A percentile compares a stretch with the other conserved stretches of the same genome.
phyloP scores from a whole-genome alignment of 2,797 vertebrate genomes.

The Urocyon cinereoargenteus region DNA sequence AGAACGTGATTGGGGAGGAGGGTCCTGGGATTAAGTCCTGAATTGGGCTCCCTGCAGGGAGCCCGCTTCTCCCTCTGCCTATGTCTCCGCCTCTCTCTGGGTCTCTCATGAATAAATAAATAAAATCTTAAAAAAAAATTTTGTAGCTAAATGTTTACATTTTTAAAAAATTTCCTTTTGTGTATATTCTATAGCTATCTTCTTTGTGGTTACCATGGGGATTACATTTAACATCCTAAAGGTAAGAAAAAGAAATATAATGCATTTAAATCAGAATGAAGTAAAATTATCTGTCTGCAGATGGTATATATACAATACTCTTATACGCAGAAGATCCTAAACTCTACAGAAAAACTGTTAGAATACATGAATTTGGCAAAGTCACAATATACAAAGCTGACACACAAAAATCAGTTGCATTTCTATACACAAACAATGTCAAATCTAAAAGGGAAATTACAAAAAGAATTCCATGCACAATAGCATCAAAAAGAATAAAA shows the following conservation, averaged over 20 bases:
- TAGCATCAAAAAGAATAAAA: background rate
- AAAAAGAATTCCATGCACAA: background rate
- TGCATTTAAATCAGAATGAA: background rate
- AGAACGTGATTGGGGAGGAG: no score
- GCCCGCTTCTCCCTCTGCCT: no score
- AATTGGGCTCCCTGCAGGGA: no score
- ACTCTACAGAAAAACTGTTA: background rate
- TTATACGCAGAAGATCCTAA: background rate
- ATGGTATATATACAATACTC: background rate
- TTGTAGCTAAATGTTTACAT: no score
- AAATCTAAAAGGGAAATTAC: background rate
- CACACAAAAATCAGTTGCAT: background rate
- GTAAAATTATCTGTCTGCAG: background rate
- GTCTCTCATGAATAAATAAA: no score
- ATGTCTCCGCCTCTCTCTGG: no score
- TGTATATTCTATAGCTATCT: no score
- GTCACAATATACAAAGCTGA: background rate
- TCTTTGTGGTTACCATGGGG: no score
- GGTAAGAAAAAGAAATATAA: background rate
- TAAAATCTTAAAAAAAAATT: no score
- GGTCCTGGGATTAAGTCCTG: no score
- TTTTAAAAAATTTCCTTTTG: no score
- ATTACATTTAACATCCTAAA: no score
- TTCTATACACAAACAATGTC: background rate
- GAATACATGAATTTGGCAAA: background rate